Evolutionary conservation across 2,888 invertebrate genomes (phyloP), one percentile per base, ranked within the genome.

Genomic region (Horisme vitalbata): DNA sequence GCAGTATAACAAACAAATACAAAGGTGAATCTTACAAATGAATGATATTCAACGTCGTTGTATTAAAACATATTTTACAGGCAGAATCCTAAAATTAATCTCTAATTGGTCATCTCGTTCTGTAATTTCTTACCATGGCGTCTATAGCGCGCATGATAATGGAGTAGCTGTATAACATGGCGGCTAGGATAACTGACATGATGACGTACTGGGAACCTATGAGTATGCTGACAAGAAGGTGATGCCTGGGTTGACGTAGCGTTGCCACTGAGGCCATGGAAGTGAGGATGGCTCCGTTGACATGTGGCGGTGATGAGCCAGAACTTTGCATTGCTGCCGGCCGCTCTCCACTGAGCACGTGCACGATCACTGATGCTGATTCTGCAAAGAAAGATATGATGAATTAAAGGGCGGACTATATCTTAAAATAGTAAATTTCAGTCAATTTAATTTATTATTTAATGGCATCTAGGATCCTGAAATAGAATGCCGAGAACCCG

Each of bases 301-400:
- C 69, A 24, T 71, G 73, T 1, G 78, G 81, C 0, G 83, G 79
- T 1, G 79, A 72, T 0, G 88, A 80, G 0, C 87, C 82, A 0
- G 88, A 89, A 43, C 90, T 90, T 68, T 93, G 93, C 92, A 93
- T 93, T 30, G 93, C 93, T 18, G 93, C 93, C 48, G 92, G 92
- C 53, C 92, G 83, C 79, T 92, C 93, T 73, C 95, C 95, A 75
- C 95, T 95, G 68, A 95, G 91, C 68, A 95, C 95, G 88, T 95
- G 95, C 55, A 95, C 95, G 71, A 95, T 93, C 67, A 96, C 95
- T 65, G 95, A 95, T 59, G 95, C 95, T 52, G 95, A 94, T 79
- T 95, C 95, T 88, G 93, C 49, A 48, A 35, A 59, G 61, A 56
- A 63, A 27, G 4, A n/a, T 12, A 7, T 11, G 5, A 11, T n/a